These are phyloP conservation scores for Anabas testudineus DNA, from an alignment of 2,797 vertebrate species.

Conservation along the genomic window DNA sequence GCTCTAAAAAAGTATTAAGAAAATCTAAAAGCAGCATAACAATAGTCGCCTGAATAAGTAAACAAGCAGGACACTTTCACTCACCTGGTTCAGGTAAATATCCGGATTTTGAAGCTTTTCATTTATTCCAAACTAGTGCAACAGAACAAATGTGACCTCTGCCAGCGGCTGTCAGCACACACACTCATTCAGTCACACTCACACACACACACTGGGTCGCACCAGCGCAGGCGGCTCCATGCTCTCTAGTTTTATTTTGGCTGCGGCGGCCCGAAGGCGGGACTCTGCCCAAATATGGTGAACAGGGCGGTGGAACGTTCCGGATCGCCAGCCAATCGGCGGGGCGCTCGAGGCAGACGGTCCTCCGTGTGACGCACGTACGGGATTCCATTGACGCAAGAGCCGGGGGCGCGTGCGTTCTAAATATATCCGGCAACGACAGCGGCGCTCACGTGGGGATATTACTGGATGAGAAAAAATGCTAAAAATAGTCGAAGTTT, in stretches of 20 bases:
- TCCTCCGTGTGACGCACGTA: slow-evolving; percentile 90
- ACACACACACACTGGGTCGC: slow-evolving; percentile 57
- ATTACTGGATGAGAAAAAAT: slow-evolving; percentile 74
- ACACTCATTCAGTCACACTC: slow-evolving; percentile 65
- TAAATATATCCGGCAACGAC: slow-evolving; percentile 87
- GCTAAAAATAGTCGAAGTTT: slow-evolving; percentile 75
- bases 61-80: slow-evolving; percentile 32
- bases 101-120: slow-evolving; percentile 60
- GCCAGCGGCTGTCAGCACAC: slow-evolving; percentile 62
- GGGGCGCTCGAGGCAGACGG: slow-evolving; percentile 66
- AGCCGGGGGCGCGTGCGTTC: slow-evolving; percentile 84
- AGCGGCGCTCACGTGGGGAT: slow-evolving; percentile 73
- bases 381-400: slow-evolving; percentile 98
- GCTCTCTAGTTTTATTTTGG: slow-evolving; percentile 78
- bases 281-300: slow-evolving; percentile 83
- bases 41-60: neutral
- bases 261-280: slow-evolving; percentile 66
- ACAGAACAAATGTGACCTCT: slow-evolving; percentile 53
- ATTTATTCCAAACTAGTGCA: slow-evolving; percentile 72
- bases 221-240: slow-evolving; percentile 50
- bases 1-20: neutral
- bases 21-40: neutral
- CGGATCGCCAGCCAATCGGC: slow-evolving; percentile 82
- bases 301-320: slow-evolving; percentile 82
- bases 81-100: slow-evolving; percentile 77